Base-by-base conservation (phyloP, 2,797 vertebrate genomes). In the Spondyliosoma cantharus region DNA sequence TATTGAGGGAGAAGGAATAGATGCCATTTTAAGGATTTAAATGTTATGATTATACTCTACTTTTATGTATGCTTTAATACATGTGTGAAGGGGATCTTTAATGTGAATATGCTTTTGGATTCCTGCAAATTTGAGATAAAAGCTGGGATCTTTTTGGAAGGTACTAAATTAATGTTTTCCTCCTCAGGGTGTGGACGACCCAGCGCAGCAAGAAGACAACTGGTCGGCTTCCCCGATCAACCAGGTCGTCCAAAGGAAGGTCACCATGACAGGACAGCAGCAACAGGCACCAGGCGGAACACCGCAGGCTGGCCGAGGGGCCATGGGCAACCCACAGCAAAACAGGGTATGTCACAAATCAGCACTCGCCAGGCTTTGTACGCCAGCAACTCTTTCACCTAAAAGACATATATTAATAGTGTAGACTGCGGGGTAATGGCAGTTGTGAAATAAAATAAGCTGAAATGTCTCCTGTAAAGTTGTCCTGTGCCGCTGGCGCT, bases 161-260 rank as follows among this genome's bases (percentile, higher is more conserved):
- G n/a, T 60, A 8, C 27, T 83, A 22, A 87, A 74, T 67, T 43
- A 53, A 5, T 76, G 5, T 73, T 77, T 22, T 78, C 42, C 13
- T 57, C 83, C 88, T 72, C 94, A 99, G 97, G 94, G 94, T 88
- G 96, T 93, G 65, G 87, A 91, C 74, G 78, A 91, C 58, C 87
- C 93, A 3, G 91, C 93, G 66, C 93, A 93, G 70, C 95, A 93
- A 90, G 89, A 83, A 84, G 89, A 84, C 57, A 52, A 81, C 67
- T 90, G 90, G 76, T 60, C 90, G 2, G 61, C 75, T 62, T 32
- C 89, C 45, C 90, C 88, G 2, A 72, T 85, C 80, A 96, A 95
- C 90, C 96, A 92, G 89, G 93, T 94, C 65, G 87, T 95, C 74
- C 91, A 95, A 74, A 95, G 97, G 92, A 99, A 97, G 95, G 96